These are phyloP conservation scores for Chrysina gloriosa DNA, from an alignment of 2,888 invertebrate genomes.

Conservation along the genomic window DNA sequence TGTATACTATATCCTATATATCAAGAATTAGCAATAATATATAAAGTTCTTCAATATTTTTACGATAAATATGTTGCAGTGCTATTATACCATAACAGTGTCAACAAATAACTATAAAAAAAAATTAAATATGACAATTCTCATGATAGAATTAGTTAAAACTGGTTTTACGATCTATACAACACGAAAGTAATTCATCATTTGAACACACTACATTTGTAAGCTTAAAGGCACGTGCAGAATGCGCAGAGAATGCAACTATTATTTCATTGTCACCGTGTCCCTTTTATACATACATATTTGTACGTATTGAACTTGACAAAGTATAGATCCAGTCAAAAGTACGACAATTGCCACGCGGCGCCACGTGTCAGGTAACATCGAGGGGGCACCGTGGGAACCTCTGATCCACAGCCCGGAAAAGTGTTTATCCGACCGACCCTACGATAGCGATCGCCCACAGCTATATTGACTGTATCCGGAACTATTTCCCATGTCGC, in stretches of 20 bases:
- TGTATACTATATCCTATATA: too few relatives aligned
- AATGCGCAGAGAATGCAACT: constrained; percentile 11
- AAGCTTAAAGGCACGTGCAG: constrained; percentile 16
- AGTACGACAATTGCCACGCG: constrained; percentile 45
- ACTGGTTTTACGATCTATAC: too few relatives aligned
- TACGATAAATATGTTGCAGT: too few relatives aligned
- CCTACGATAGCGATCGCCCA: constrained; percentile 52
- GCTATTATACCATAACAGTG: too few relatives aligned
- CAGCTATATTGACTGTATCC: constrained; percentile 52
- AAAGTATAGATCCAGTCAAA: constrained; percentile 36
- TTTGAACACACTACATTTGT: background rate
- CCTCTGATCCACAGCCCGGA: constrained; percentile 49
- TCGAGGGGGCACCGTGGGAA: constrained; percentile 51
- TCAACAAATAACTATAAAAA: too few relatives aligned
- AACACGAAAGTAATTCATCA: background rate
- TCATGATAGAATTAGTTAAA: background rate
- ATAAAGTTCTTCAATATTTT: too few relatives aligned
- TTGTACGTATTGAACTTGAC: constrained; percentile 31
- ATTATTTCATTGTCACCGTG: constrained; percentile 28
- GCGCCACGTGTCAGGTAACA: constrained; percentile 53
- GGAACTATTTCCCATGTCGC: constrained; percentile 53
- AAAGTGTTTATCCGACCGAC: constrained; percentile 51
- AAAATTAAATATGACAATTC: background rate
- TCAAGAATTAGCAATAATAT: too few relatives aligned
- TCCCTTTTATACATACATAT: constrained; percentile 21